Percentiles rank a stretch among this genome's conserved stretches.
Evolutionary conservation across 2,888 invertebrate species (phyloP).

Genomic region (Schrankia costaestrigalis): DNA sequence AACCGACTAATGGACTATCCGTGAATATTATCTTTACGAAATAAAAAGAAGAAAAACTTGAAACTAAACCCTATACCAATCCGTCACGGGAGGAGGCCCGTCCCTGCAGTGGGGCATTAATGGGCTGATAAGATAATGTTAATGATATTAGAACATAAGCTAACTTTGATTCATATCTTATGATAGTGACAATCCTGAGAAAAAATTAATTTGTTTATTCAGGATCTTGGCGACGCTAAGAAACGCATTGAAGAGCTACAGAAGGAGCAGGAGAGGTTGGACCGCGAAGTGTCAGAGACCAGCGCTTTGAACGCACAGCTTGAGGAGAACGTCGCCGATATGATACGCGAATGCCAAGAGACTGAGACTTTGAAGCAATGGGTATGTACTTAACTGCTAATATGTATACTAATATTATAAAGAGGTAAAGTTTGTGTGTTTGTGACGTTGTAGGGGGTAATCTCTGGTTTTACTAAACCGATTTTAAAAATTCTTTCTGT

Average conservation of each 20-base stretch:
- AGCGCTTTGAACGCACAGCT: constrained; percentile 48
- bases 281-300: constrained; percentile 49
- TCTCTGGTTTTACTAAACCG: no score
- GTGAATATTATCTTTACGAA: no score
- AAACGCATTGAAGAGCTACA: constrained; percentile 45
- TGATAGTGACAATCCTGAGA: background rate
- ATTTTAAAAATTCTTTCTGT: no score
- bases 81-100: no score
- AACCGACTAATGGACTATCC: no score
- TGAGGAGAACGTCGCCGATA: constrained; percentile 60
- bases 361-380: constrained; percentile 64
- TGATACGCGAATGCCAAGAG: constrained; percentile 55
- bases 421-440: background rate
- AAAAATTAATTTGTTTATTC: background rate
- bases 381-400: constrained; percentile 38
- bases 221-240: constrained; percentile 62
- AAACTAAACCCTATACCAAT: no score
- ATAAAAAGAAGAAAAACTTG: no score
- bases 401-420: background rate
- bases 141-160: no score
- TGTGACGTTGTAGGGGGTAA: no score
- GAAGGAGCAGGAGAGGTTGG: constrained; percentile 55
- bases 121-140: no score
- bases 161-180: no score
- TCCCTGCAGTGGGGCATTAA: no score